phyloP scores from a whole-genome alignment of 2,113 vertebrate genomes.

The Chloropsis hardwickii region DNA sequence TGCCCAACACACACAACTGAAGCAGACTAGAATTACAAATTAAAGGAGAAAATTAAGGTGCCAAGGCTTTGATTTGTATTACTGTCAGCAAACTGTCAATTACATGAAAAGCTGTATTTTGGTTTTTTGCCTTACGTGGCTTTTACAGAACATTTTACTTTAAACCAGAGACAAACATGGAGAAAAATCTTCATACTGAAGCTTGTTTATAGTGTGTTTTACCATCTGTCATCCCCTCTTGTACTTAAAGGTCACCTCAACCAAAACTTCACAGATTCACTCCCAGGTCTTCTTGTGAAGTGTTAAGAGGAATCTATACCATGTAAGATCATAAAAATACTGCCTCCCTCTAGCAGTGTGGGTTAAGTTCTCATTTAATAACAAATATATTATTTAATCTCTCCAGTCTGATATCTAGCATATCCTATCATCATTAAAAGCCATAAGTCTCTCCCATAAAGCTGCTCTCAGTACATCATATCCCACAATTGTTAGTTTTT shows the following conservation, averaged over 20 bases:
- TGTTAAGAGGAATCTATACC: neutral
- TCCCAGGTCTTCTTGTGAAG: neutral
- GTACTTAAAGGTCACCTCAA: neutral
- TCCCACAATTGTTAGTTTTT: neutral
- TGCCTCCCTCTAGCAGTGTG: neutral
- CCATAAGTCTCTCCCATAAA: neutral
- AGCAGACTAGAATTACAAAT: neutral
- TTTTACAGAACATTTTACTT: neutral
- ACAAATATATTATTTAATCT: neutral
- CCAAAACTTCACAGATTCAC: neutral
- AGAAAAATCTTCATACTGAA: neutral
- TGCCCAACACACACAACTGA: neutral
- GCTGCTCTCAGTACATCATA: neutral
- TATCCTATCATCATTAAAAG: neutral
- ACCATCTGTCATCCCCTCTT: neutral
- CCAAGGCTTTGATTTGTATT: neutral
- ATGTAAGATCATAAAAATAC: neutral
- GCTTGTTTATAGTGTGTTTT: neutral
- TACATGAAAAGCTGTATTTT: neutral
- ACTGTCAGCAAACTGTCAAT: neutral
- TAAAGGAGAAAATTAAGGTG: neutral
- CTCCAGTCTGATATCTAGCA: neutral
- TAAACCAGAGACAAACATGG: neutral
- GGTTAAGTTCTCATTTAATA: neutral
- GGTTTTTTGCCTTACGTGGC: accelerated